phyloP scores from a whole-genome alignment of 2,888 invertebrate genomes.

The Pterostichus madidus region DNA sequence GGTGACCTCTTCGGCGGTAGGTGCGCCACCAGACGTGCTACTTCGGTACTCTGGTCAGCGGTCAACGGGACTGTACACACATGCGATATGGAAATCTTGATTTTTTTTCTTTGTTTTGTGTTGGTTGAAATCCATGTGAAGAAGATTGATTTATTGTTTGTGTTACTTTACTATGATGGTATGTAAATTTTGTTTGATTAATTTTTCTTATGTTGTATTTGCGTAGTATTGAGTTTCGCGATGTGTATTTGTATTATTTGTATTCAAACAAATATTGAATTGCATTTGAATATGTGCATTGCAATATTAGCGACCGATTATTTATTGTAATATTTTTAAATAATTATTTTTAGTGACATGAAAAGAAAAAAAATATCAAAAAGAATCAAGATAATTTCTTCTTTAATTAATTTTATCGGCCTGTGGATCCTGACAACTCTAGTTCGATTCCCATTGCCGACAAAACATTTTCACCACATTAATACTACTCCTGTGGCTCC shows the following conservation, averaged over 20 bases:
- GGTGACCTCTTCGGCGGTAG: constrained; percentile 28
- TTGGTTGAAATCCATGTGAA: constrained; percentile 43
- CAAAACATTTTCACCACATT: no score
- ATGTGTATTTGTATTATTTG: not conserved
- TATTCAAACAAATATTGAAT: constrained; percentile 2
- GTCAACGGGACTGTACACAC: constrained; percentile 38
- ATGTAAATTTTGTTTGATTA: not conserved
- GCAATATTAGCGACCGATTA: no score
- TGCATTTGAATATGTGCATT: no score
- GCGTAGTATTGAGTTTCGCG: constrained; percentile 4
- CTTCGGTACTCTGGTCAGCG: constrained; percentile 12
- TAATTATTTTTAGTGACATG: no score
- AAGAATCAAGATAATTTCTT: no score
- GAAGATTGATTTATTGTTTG: constrained; percentile 1
- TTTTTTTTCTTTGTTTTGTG: constrained; percentile 72
- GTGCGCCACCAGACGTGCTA: constrained; percentile 32
- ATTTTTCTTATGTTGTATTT: constrained; percentile 7
- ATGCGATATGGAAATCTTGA: constrained; percentile 71
- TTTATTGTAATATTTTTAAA: no score
- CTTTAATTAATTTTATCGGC: no score
- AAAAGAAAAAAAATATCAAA: no score
- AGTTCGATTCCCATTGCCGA: no score
- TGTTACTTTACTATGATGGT: not conserved
- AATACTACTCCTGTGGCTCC: no score
- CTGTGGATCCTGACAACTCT: no score